A percentile compares a stretch with the other conserved stretches of the same genome.
Conservation (phyloP, 2,797 vertebrate species). For the Neosilurus mollespiculum region DNA sequence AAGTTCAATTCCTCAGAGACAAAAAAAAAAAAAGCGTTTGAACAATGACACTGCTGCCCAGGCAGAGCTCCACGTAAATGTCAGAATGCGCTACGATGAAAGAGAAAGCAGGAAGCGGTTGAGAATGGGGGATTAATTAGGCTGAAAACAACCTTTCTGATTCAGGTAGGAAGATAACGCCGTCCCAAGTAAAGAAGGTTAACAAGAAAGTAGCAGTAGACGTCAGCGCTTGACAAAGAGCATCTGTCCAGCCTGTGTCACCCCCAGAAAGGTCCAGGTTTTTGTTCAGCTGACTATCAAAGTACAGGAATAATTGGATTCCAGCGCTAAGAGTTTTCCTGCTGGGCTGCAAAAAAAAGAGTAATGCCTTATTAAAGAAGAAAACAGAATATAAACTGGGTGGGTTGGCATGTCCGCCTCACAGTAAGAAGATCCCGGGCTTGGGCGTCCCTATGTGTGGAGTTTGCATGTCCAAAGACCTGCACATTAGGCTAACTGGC, state of each 20-base stretch:
- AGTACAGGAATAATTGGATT: conserved; percentile 1
- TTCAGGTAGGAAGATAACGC: conserved; percentile 60
- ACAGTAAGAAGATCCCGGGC: too few species aligned
- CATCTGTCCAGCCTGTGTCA: neutral
- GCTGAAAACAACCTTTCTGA: conserved; percentile 64
- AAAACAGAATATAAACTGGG: too few species aligned
- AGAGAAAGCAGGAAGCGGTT: conserved; percentile 10
- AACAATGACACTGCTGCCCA: neutral
- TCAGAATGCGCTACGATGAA: neutral
- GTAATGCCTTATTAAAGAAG: neutral
- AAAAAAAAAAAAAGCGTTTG: neutral
- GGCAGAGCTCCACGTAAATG: conserved; percentile 7
- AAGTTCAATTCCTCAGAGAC: conserved; percentile 14
- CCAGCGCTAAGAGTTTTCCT: neutral
- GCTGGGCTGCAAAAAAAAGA: neutral
- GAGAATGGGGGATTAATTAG: conserved; percentile 41
- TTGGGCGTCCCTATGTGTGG: too few species aligned
- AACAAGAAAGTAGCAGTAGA: conserved; percentile 64
- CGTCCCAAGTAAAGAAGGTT: neutral
- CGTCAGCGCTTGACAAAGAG: conserved; percentile 44
- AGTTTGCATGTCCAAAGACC: too few species aligned
- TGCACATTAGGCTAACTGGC: too few species aligned
- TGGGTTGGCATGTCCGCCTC: too few species aligned
- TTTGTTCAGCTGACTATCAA: conserved; percentile 13
- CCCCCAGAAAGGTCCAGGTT: neutral